A percentile compares a stretch with the other conserved stretches of the same genome.
phyloP scores from a whole-genome alignment of 1,140 invertebrate species.

The Leptoteleia sp. region DNA sequence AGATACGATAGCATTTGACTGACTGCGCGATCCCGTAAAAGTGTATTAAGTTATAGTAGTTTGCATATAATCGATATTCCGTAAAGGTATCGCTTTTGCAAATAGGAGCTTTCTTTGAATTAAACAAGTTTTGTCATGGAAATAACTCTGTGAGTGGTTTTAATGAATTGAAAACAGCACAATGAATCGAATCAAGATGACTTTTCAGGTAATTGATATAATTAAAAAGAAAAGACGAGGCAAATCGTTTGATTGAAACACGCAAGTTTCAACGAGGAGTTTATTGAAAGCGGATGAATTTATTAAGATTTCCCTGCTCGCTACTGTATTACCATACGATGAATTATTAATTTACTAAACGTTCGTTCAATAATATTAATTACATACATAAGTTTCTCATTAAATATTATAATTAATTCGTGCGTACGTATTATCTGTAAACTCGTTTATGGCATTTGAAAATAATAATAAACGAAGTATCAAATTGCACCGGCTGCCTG shows the following conservation, averaged over 20 bases:
- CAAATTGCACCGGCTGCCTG: background rate
- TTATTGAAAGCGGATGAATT: background rate
- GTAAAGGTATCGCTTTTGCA: conserved; percentile 37
- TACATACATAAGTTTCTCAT: conserved; percentile 30
- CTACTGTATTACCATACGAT: background rate
- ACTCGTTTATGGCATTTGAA: background rate
- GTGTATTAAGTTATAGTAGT: conserved; percentile 58
- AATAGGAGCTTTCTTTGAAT: conserved; percentile 59
- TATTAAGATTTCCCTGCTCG: conserved; percentile 1
- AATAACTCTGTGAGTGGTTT: conserved; percentile 37
- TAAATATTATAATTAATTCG: conserved; percentile 19
- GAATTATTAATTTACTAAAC: conserved; percentile 10
- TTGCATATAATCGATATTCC: conserved; percentile 65
- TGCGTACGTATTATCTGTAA: background rate
- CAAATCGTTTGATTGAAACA: background rate
- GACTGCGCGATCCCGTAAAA: conserved; percentile 49
- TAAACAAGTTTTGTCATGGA: conserved; percentile 49
- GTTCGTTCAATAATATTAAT: background rate
- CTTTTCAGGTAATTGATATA: conserved; percentile 12
- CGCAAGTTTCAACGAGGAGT: background rate
- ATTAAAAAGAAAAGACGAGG: conserved; percentile 7
- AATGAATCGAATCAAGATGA: conserved; percentile 4
- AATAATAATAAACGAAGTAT: background rate
- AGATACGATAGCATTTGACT: conserved; percentile 46
- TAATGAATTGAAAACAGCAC: conserved; percentile 45